Evolutionary conservation across 2,113 vertebrate species (phyloP).

Genomic region (Zosterops borbonicus): DNA sequence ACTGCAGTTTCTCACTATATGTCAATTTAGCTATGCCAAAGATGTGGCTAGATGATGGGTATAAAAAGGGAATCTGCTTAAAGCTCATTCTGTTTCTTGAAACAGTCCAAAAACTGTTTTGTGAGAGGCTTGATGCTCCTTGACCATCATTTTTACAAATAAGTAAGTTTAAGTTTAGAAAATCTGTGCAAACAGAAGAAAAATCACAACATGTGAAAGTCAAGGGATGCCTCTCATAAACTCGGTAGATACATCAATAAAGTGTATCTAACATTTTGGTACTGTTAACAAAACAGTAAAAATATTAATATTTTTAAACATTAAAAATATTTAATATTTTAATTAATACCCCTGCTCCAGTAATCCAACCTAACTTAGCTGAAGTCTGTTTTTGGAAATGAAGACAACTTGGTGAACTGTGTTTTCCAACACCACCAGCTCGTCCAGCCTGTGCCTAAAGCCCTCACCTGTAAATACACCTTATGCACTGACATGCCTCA

Average conservation of each 20-base stretch:
- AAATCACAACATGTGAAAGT: fast-evolving
- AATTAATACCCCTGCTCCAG: background rate
- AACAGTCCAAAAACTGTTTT: background rate
- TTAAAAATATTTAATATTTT: too few species aligned
- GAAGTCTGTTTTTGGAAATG: background rate
- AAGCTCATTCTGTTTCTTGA: background rate
- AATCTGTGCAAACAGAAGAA: background rate
- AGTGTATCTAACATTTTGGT: background rate
- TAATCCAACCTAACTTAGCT: background rate
- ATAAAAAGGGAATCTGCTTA: background rate
- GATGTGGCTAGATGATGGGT: background rate
- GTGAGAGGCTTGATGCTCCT: background rate
- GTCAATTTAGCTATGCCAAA: background rate
- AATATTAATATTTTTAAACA: too few species aligned
- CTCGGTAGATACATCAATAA: background rate
- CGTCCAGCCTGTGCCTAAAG: background rate
- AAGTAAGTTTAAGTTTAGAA: background rate
- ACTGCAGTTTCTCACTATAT: fast-evolving
- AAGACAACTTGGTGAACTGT: fast-evolving
- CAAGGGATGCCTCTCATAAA: background rate
- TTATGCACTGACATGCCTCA: fast-evolving
- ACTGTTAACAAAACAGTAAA: too few species aligned
- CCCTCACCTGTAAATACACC: fast-evolving
- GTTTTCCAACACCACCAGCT: background rate
- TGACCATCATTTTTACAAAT: background rate